phyloP scores from a whole-genome alignment of 2,797 vertebrate species.

The Meda fulgida region DNA sequence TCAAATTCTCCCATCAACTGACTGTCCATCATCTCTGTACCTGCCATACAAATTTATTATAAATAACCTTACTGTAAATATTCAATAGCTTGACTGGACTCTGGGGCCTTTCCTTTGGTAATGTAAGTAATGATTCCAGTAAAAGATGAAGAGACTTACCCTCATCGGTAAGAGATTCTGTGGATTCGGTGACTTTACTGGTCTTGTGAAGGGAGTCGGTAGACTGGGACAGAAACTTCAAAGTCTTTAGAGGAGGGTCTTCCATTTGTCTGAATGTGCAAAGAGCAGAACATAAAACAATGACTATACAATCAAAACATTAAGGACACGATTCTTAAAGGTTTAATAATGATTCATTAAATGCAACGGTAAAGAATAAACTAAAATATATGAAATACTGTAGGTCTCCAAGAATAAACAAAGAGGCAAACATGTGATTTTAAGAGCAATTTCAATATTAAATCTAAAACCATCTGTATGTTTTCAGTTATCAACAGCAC shows the following conservation, averaged over 20 bases:
- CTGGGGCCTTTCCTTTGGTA: not conserved
- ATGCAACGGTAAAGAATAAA: not conserved
- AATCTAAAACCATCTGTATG: not conserved
- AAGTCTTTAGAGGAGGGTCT: slow-evolving; percentile 81
- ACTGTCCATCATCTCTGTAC: slow-evolving; percentile 92
- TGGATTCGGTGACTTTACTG: slow-evolving; percentile 88
- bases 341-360: not conserved
- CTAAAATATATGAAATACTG: not conserved
- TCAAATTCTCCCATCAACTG: slow-evolving; percentile 94
- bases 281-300: not conserved
- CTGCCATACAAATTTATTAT: slow-evolving; percentile 68
- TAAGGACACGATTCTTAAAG: not conserved
- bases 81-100: not conserved
- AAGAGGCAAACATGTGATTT: not conserved
- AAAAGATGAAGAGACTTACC: slow-evolving; percentile 73
- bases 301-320: not conserved
- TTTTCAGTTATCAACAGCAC: slow-evolving; percentile 34
- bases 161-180: slow-evolving; percentile 91
- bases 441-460: not conserved
- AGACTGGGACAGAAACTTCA: slow-evolving; percentile 89
- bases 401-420: not conserved
- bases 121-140: not conserved
- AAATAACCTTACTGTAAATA: not conserved
- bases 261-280: slow-evolving; percentile 80
- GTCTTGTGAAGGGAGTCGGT: slow-evolving; percentile 91